Conservation (phyloP, 2,797 vertebrate genomes). For the Decapterus maruadsi region DNA sequence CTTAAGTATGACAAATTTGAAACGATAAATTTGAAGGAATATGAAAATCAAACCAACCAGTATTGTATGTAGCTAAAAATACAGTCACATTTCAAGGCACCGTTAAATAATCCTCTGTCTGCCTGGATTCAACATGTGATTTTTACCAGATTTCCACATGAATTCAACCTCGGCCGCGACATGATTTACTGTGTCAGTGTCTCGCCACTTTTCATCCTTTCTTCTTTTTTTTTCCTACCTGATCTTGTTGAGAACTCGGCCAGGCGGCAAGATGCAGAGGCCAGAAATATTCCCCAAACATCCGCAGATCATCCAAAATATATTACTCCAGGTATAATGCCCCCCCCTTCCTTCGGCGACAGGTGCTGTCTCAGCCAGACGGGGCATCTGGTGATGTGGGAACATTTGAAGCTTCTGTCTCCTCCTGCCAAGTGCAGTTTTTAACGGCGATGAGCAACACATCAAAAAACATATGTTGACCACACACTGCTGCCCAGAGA, state of each 20-base stretch:
- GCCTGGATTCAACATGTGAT: neutral
- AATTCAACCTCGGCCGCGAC: slow-evolving; percentile 18
- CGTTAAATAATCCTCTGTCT: slow-evolving; percentile 10
- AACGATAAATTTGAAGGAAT: neutral
- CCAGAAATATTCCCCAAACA: slow-evolving; percentile 61
- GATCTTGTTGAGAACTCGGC: slow-evolving; percentile 38
- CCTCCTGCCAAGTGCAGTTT: slow-evolving; percentile 55
- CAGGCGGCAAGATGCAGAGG: slow-evolving; percentile 38
- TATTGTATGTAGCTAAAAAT: neutral
- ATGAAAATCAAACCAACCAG: slow-evolving; percentile 20
- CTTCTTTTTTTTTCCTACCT: neutral
- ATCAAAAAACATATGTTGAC: slow-evolving; percentile 53
- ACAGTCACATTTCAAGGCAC: neutral
- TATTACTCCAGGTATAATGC: slow-evolving; percentile 56
- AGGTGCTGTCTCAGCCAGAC: slow-evolving; percentile 63
- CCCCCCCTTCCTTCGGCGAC: slow-evolving; percentile 35
- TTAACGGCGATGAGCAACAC: slow-evolving; percentile 55
- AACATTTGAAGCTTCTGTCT: slow-evolving; percentile 48
- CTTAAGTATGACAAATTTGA: neutral
- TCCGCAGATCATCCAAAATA: slow-evolving; percentile 54
- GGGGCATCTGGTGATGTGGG: slow-evolving; percentile 59
- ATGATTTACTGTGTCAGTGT: slow-evolving; percentile 37
- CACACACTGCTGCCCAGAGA: slow-evolving; percentile 31
- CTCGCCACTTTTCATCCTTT: slow-evolving; percentile 33
- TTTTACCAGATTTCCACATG: slow-evolving; percentile 31